Percentiles rank a stretch among this genome's conserved stretches.
These are phyloP conservation scores for Fragum whitleyi DNA, from an alignment of 2,888 invertebrate species.

Conservation along the genomic window DNA sequence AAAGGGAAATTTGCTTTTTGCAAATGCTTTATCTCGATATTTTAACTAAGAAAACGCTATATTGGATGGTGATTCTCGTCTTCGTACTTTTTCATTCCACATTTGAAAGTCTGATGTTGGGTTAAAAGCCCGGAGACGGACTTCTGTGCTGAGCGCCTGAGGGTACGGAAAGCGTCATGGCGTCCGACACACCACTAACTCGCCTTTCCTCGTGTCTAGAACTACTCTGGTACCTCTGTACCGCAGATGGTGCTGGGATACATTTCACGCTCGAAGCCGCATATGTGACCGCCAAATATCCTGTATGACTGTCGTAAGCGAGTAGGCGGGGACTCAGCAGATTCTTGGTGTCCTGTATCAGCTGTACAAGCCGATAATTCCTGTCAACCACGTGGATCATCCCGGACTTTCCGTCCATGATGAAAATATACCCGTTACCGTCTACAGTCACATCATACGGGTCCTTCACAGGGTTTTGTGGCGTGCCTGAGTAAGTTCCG, in stretches of 20 bases:
- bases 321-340: constrained; percentile 29
- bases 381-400: constrained; percentile 41
- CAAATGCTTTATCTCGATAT: too few relatives aligned
- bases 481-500: constrained; percentile 30
- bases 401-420: constrained; percentile 44
- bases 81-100: too few relatives aligned
- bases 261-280: constrained; percentile 23
- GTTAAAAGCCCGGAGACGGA: constrained; percentile 36
- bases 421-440: constrained; percentile 33
- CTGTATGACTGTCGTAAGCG: background rate
- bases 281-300: constrained; percentile 33
- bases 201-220: background rate
- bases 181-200: background rate
- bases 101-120: too few relatives aligned
- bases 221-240: background rate
- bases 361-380: constrained; percentile 9
- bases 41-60: too few relatives aligned
- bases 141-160: background rate
- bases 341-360: constrained; percentile 20
- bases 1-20: too few relatives aligned
- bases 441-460: constrained; percentile 42
- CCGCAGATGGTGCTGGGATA: background rate
- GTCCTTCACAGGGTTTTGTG: constrained; percentile 22
- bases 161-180: background rate
- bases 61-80: too few relatives aligned